Base-by-base conservation (phyloP, 2,113 vertebrate species). In the Psittacus erithacus region DNA sequence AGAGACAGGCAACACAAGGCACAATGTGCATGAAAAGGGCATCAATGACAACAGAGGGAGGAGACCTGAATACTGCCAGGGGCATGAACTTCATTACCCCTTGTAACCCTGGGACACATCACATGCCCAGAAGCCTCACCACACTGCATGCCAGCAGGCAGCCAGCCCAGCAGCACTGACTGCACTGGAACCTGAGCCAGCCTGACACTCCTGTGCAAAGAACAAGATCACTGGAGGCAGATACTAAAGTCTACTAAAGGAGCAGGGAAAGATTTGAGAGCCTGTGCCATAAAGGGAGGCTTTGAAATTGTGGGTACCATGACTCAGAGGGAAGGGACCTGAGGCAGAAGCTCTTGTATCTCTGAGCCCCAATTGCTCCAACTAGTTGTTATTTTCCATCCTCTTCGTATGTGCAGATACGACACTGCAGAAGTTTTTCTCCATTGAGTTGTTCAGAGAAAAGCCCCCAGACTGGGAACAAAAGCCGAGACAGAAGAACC, bases 321-420 rank as follows among this genome's bases (percentile, higher is more conserved):
- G 53, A 31, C 38, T 81, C 41, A 3, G 35, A 68, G 31, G 49
- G 23, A 24, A 83, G 50, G 73, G 57, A n/a, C 52, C 25, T n/a
- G 22, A 10, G 25, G 29, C 69, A 64, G 53, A 4, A 24, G 35
- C 11, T 14, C 29, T 79, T 16, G 68, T 71, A 57, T 59, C 74
- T 80, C 68, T n/a, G 35, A 84, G 74, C 77, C 71, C 53, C 39
- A 27, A 2, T 9, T 38, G 47, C 71, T 90, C 86, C 1, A 2
- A 22, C 49, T 65, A 82, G 82, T 74, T 90, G 82, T 53, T 86
- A 15, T 79, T 87, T 79, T 83, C 82, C 73, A 60, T 83, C 77
- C 71, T 41, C 53, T 86, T 64, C 1, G 0, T 47, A 25, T 3
- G 8, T 2, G 0, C 49, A 83, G 49, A 75, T 49, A 79, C 7